Conservation (phyloP, 1,140 invertebrate species). For the Neodiprion lecontei region DNA sequence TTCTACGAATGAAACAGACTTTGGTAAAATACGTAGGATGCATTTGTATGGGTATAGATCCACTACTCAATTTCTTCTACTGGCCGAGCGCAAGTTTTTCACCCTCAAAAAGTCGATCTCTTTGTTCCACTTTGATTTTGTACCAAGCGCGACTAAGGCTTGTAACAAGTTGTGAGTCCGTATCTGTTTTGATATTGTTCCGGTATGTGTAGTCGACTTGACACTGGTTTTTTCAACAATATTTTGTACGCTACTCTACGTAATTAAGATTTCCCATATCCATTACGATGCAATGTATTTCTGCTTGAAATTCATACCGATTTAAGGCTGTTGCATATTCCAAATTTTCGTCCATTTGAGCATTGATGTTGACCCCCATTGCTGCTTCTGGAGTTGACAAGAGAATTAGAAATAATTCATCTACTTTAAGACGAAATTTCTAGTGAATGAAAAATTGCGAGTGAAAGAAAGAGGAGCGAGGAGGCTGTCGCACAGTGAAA, state of each 20-base stretch:
- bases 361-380: slow-evolving; percentile 73
- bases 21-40: slow-evolving; percentile 22
- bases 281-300: background rate
- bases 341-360: slow-evolving; percentile 64
- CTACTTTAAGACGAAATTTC: background rate
- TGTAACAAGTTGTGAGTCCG: no score
- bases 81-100: background rate
- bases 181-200: background rate
- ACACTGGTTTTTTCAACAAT: background rate
- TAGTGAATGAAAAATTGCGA: background rate
- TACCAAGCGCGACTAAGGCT: background rate
- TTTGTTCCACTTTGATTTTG: background rate
- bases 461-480: no score
- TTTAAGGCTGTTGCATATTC: slow-evolving; percentile 68
- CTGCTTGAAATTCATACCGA: slow-evolving; percentile 43
- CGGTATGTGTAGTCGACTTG: background rate
- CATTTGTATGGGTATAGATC: slow-evolving; percentile 16
- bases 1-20: slow-evolving; percentile 29
- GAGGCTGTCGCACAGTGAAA: background rate
- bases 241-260: background rate
- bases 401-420: background rate
- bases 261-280: background rate
- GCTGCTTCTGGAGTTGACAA: slow-evolving; percentile 64
- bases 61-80: background rate
- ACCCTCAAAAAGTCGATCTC: background rate